phyloP scores from a whole-genome alignment of 2,113 vertebrate genomes.

The Mohoua ochrocephala region DNA sequence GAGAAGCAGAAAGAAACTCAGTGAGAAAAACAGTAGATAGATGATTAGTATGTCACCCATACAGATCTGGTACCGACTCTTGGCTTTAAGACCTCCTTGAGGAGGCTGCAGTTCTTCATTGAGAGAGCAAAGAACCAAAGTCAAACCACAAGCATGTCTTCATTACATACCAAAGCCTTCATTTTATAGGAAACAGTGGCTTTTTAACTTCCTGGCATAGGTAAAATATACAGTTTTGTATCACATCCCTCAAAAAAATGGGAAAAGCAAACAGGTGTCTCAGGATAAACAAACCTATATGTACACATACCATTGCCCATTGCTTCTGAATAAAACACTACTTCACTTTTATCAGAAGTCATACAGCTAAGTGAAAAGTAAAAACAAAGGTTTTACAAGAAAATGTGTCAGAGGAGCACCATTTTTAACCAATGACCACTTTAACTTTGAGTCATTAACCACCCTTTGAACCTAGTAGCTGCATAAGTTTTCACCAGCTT shows the following conservation, averaged over 20 bases:
- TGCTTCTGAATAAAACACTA: background rate
- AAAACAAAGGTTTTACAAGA: background rate
- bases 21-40: background rate
- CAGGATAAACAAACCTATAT: background rate
- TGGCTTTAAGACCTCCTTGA: background rate
- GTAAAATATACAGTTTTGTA: background rate
- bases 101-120: background rate
- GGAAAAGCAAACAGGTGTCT: background rate
- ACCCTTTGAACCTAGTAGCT: background rate
- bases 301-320: background rate
- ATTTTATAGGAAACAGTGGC: background rate
- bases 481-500: background rate
- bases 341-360: background rate
- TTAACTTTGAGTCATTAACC: background rate
- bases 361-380: background rate
- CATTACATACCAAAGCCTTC: background rate
- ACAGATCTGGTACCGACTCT: background rate
- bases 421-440: background rate
- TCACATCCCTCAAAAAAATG: background rate
- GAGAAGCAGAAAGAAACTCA: background rate
- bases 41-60: background rate
- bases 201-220: background rate
- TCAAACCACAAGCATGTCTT: background rate
- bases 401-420: background rate
- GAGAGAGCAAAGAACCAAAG: background rate